Evolutionary conservation across 2,888 invertebrate species (phyloP).

Genomic region (Galerucella pusilla): DNA sequence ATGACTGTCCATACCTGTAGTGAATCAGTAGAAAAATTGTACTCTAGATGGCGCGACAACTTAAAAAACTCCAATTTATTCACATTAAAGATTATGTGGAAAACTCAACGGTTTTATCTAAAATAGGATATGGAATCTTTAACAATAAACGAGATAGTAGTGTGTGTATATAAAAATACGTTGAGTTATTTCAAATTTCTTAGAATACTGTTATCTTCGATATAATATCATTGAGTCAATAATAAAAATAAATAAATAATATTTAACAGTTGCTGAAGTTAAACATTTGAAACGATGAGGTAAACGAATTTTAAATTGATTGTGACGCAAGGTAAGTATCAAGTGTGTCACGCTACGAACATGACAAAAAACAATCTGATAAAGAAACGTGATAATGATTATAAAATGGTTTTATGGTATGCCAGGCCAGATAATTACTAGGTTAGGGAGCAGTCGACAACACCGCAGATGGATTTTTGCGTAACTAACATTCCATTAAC

Average conservation of each 20-base stretch:
- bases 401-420: constrained; percentile 8
- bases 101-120: neutral
- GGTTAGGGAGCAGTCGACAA: neutral
- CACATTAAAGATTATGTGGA: no score
- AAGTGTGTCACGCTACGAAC: neutral
- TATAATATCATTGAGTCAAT: neutral
- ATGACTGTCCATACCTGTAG: no score
- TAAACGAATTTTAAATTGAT: constrained; percentile 9
- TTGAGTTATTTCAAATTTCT: neutral
- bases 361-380: constrained; percentile 8
- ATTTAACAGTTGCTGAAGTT: neutral
- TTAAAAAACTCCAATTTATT: no score
- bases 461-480: constrained; percentile 6
- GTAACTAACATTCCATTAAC: constrained; percentile 10
- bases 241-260: neutral
- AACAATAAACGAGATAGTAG: neutral
- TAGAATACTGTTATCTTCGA: neutral
- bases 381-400: constrained; percentile 14
- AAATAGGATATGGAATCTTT: neutral
- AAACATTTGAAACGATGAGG: neutral
- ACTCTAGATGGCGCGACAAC: no score
- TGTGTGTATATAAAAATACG: neutral
- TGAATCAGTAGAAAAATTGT: no score
- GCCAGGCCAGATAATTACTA: neutral
- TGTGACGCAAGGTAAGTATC: constrained; percentile 12